A percentile compares a stretch with the other conserved stretches of the same genome.
These are phyloP conservation scores for Automeris io DNA, from an alignment of 2,888 invertebrate genomes.

Conservation along the genomic window DNA sequence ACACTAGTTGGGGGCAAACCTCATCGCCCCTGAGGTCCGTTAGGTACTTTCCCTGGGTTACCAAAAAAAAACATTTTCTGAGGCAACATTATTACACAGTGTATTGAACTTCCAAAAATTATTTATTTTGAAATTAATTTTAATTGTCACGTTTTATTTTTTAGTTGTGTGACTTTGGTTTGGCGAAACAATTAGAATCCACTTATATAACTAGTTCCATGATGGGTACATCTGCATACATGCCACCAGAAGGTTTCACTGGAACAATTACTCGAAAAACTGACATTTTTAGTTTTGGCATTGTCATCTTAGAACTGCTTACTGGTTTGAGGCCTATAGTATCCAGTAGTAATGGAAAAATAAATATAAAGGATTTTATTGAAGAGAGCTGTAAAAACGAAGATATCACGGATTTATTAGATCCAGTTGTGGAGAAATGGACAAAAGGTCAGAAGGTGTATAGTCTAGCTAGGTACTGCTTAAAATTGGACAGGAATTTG, in stretches of 20 bases:
- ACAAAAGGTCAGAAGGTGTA: slow-evolving; percentile 69
- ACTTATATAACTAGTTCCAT: slow-evolving; percentile 70
- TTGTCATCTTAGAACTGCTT: slow-evolving; percentile 83
- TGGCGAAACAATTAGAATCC: slow-evolving; percentile 77
- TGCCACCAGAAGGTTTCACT: slow-evolving; percentile 85
- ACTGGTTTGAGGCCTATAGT: slow-evolving; percentile 83
- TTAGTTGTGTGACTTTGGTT: slow-evolving; percentile 86
- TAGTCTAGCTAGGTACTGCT: slow-evolving; percentile 73
- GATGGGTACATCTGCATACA: slow-evolving; percentile 84
- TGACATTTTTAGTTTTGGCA: slow-evolving; percentile 87
- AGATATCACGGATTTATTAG: slow-evolving; percentile 72
- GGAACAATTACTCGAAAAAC: slow-evolving; percentile 84
- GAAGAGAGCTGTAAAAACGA: slow-evolving; percentile 70
- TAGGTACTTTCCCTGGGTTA: too few species aligned
- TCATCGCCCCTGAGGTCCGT: too few species aligned
- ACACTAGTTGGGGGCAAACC: too few species aligned
- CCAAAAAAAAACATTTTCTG: too few species aligned
- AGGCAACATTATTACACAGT: too few species aligned
- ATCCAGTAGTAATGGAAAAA: slow-evolving; percentile 61
- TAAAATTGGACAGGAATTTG: slow-evolving; percentile 68
- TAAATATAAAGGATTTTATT: slow-evolving; percentile 62
- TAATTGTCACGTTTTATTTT: slow-evolving; percentile 27
- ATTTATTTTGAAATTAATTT: too few species aligned
- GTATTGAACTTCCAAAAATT: too few species aligned
- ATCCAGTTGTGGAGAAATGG: slow-evolving; percentile 75